phyloP scores from a whole-genome alignment of 2,888 invertebrate species.

The Megamerina dolium region DNA sequence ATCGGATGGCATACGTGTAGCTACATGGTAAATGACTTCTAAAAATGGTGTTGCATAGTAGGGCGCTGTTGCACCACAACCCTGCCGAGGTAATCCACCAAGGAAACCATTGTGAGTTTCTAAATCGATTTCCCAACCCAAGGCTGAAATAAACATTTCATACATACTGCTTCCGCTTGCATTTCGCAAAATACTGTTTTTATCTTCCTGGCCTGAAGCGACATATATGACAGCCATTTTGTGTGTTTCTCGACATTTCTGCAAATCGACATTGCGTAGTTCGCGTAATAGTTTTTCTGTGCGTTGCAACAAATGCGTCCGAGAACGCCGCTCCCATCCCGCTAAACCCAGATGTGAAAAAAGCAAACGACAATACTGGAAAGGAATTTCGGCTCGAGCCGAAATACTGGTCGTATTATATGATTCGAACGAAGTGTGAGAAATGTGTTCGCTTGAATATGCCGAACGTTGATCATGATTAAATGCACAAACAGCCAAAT shows the following conservation, averaged over 20 bases:
- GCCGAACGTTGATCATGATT: slow-evolving; percentile 39
- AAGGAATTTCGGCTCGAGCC: slow-evolving; percentile 56
- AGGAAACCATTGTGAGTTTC: slow-evolving; percentile 93
- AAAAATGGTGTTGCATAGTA: slow-evolving; percentile 90
- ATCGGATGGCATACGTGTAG: slow-evolving; percentile 92
- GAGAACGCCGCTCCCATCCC: slow-evolving; percentile 80
- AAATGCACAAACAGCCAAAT: slow-evolving; percentile 6
- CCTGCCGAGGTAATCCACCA: slow-evolving; percentile 87
- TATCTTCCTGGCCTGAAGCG: slow-evolving; percentile 94
- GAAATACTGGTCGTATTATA: slow-evolving; percentile 48
- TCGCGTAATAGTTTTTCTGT: slow-evolving; percentile 86
- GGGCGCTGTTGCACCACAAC: slow-evolving; percentile 86
- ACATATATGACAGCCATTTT: slow-evolving; percentile 98
- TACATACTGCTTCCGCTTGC: slow-evolving; percentile 87
- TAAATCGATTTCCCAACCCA: slow-evolving; percentile 74
- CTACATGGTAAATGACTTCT: slow-evolving; percentile 94
- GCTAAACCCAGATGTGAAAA: slow-evolving; percentile 87
- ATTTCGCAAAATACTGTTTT: slow-evolving; percentile 83
- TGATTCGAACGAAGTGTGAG: slow-evolving; percentile 50
- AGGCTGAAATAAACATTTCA: slow-evolving; percentile 70
- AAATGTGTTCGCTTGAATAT: slow-evolving; percentile 23
- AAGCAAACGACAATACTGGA: slow-evolving; percentile 81
- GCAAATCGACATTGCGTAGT: slow-evolving; percentile 86
- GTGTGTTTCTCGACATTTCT: slow-evolving; percentile 86
- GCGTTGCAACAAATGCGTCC: slow-evolving; percentile 79